Base-by-base conservation (phyloP, 2,888 invertebrate genomes). In the Dioctria linearis region DNA sequence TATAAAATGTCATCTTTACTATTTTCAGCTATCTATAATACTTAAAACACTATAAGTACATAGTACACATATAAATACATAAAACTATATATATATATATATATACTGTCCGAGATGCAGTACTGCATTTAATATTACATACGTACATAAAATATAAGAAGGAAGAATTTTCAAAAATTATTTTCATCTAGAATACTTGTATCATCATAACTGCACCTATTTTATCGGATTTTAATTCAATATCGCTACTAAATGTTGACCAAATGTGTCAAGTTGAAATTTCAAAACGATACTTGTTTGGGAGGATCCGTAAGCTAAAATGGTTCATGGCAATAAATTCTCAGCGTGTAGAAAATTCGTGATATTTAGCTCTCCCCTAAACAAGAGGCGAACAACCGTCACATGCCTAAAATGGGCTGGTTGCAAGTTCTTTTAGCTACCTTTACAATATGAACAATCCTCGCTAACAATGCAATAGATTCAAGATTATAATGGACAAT, bases 401-500 rank as follows among this genome's bases (percentile, higher is more conserved):
- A 73, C 73, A 76, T 76, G 76, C 76, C 76, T 25, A 76, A 76
- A 76, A 76, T 63, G 63, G 76, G 76, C 51, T 49, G 76, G 49
- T 6, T 61, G 63, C 61, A 46, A 76, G 63, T 76, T 63, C 54
- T 25, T 25, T 49, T 76, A 49, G 76, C 46, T 76, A 63, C 25
- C 63, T 76, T n/a, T 49, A 76, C 76, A 76, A 76, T 76, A 76
- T 76, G 76, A 63, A 76, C 76, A 76, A 76, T 76, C 76, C 76
- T 46, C 63, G 63, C 76, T 76, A 76, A 76, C 76, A 76, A 76
- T 76, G 76, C 76, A 76, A 76, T 76, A 76, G 76, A 76, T 76
- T 76, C 76, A 63, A 76, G 76, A 76, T 76, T 76, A 76, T 76
- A 76, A 76, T 76, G 63, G 76, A 76, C 76, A 76, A 76, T 76